Conservation (phyloP, 35 echinoderm and acorn worm species). For the Apostichopus californicus region DNA sequence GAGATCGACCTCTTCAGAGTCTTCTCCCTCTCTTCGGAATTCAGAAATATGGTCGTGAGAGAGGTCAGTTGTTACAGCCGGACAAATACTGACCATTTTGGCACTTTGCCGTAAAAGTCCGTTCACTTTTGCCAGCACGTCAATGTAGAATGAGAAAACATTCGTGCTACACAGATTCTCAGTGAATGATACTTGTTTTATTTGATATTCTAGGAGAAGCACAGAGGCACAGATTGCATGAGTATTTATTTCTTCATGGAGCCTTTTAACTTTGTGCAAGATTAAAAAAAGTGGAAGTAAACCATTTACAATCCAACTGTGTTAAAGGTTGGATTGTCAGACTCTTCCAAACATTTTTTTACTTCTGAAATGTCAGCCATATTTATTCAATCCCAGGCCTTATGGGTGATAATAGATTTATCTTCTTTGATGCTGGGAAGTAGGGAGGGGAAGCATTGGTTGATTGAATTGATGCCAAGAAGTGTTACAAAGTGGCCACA, state of each 20-base stretch:
- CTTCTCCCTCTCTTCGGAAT: conserved; percentile 96
- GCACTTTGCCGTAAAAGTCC: too few relatives aligned
- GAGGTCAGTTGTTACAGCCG: conserved; percentile 59
- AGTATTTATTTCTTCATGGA: conserved; percentile 13
- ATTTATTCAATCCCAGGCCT: too few relatives aligned
- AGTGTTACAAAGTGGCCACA: too few relatives aligned
- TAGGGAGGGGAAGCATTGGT: too few relatives aligned
- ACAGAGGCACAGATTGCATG: background rate
- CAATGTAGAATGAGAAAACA: too few relatives aligned
- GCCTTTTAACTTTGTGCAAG: background rate
- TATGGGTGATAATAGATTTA: too few relatives aligned
- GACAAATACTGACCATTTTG: too few relatives aligned
- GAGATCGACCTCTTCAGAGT: conserved; percentile 97
- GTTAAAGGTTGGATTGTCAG: background rate
- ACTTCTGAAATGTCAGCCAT: background rate
- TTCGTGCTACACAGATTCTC: too few relatives aligned
- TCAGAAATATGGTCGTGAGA: conserved; percentile 95
- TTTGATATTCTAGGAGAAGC: background rate
- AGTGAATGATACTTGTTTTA: too few relatives aligned
- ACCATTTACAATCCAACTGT: conserved; percentile 1
- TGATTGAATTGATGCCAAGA: too few relatives aligned
- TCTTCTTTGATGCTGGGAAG: too few relatives aligned
- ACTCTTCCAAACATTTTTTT: background rate
- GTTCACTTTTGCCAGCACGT: too few relatives aligned
- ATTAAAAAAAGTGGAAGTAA: background rate